Percentiles rank a stretch among this genome's conserved stretches.
These are phyloP conservation scores for Diachrysia chrysitis DNA, from an alignment of 2,888 invertebrate species.

Conservation along the genomic window DNA sequence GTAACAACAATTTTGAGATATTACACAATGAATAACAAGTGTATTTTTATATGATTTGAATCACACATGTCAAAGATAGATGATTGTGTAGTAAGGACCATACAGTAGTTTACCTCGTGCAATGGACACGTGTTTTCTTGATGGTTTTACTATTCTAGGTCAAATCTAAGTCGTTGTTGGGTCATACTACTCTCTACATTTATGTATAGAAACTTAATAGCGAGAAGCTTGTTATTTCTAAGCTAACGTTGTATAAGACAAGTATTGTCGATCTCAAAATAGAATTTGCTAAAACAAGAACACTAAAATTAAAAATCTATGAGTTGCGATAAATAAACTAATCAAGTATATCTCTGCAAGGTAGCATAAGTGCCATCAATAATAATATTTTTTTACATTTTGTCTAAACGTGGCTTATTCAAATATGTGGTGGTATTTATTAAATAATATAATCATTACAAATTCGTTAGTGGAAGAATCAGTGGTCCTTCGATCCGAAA, in stretches of 20 bases:
- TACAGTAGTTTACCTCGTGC: constrained; percentile 8
- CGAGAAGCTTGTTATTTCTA: background rate
- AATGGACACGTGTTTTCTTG: background rate
- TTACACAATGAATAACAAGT: background rate
- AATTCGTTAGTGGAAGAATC: background rate
- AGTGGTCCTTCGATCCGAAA: constrained; percentile 2
- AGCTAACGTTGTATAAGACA: background rate
- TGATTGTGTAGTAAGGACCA: constrained; percentile 10
- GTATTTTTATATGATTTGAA: constrained; percentile 8
- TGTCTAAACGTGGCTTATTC: no score
- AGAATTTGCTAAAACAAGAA: background rate
- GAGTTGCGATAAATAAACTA: background rate
- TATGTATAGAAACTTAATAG: constrained; percentile 1
- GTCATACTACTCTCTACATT: constrained; percentile 1
- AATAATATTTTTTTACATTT: no score
- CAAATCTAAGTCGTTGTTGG: background rate
- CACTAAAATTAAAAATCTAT: no score
- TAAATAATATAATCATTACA: no score
- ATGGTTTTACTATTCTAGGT: background rate
- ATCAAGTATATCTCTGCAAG: background rate
- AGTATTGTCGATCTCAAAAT: background rate
- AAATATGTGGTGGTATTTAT: no score
- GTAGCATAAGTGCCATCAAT: no score
- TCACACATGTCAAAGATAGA: constrained; percentile 24
- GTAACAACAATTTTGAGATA: background rate